Conservation (phyloP, 2,113 vertebrate species). For the Aegithalos caudatus region DNA sequence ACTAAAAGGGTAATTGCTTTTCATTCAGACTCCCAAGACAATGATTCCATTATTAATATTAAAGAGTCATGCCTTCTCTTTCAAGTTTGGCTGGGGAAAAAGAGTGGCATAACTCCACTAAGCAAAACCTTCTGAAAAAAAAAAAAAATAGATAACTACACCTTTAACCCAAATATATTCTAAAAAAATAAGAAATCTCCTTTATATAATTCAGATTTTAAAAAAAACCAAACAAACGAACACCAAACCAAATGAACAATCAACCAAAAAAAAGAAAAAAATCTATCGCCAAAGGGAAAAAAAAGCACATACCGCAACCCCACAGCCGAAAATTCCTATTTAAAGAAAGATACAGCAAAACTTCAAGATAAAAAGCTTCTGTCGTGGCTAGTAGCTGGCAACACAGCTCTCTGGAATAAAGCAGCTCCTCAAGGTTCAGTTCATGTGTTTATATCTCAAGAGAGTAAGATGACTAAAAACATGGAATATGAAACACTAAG, state of each 20-base stretch:
- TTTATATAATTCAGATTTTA: not conserved
- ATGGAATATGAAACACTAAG: not conserved
- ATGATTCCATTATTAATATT: not conserved
- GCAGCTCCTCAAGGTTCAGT: not conserved
- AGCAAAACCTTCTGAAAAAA: not conserved
- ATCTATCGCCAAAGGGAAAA: not conserved
- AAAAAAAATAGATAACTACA: not conserved
- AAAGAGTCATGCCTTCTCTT: not conserved
- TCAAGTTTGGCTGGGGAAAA: not conserved
- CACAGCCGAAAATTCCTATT: not conserved
- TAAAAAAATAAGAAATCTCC: not conserved
- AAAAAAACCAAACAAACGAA: not conserved
- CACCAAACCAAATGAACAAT: not conserved
- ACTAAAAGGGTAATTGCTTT: constrained; percentile 19
- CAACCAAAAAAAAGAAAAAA: not conserved
- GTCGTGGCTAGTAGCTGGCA: not conserved
- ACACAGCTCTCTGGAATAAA: not conserved
- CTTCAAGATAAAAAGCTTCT: not conserved
- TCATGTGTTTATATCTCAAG: not conserved
- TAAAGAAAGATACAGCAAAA: not conserved
- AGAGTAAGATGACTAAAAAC: not conserved
- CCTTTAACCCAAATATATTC: not conserved
- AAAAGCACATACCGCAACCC: not conserved
- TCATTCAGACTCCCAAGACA: not conserved
- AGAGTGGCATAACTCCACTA: not conserved